These are phyloP conservation scores for Brassicogethes aeneus DNA, from an alignment of 2,888 invertebrate species.

Conservation along the genomic window DNA sequence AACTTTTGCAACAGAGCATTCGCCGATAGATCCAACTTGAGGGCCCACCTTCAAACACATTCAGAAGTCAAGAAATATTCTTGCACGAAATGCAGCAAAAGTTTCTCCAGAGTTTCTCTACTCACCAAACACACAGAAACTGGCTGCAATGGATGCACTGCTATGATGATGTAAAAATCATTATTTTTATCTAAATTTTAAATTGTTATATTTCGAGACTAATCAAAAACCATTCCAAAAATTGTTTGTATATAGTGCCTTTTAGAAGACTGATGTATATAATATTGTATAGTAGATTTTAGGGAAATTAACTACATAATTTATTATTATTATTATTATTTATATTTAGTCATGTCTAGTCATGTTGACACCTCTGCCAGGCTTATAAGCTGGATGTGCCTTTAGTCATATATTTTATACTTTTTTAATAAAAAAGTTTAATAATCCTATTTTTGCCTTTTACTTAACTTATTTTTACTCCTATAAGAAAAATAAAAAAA, in stretches of 20 bases:
- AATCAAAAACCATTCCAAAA: not conserved
- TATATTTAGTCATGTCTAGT: slow-evolving; percentile 1
- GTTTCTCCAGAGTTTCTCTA: slow-evolving; percentile 92
- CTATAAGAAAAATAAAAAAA: no score
- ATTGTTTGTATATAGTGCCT: not conserved
- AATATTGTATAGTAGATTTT: not conserved
- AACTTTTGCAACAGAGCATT: slow-evolving; percentile 90
- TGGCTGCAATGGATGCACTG: slow-evolving; percentile 50
- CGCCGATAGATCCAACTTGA: slow-evolving; percentile 88
- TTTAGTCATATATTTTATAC: slow-evolving; percentile 3
- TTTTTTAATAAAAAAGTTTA: slow-evolving; percentile 3
- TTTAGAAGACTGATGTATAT: not conserved
- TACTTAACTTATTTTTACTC: no score
- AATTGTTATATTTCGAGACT: not conserved
- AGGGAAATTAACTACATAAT: not conserved
- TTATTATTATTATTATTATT: not conserved
- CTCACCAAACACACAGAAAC: slow-evolving; percentile 85
- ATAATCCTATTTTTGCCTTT: not conserved
- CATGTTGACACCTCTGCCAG: not conserved
- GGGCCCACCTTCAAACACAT: slow-evolving; percentile 94
- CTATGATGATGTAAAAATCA: not conserved
- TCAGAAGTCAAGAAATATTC: slow-evolving; percentile 95
- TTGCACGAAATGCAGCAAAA: slow-evolving; percentile 83
- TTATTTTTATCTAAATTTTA: not conserved
- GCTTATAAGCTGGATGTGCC: slow-evolving; percentile 1